A percentile compares a stretch with the other conserved stretches of the same genome.
These are phyloP conservation scores for Molorchus minor DNA, from an alignment of 2,888 invertebrate species.

Conservation along the genomic window DNA sequence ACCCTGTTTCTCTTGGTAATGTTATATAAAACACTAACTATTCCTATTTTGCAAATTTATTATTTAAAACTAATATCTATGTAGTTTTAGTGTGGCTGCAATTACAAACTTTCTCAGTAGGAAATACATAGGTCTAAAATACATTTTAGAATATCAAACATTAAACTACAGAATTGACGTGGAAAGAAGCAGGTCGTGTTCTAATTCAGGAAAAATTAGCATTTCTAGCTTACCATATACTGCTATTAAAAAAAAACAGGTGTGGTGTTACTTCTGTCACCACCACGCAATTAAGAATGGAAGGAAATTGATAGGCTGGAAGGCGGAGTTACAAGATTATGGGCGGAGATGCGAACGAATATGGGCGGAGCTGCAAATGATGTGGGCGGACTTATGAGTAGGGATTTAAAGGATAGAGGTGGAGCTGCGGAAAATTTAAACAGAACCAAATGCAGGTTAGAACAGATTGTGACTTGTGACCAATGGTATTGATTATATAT, in stretches of 20 bases:
- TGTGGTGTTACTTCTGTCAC: too few species aligned
- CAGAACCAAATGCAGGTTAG: too few species aligned
- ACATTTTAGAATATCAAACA: background rate
- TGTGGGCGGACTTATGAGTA: too few species aligned
- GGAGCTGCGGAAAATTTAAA: too few species aligned
- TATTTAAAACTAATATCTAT: conserved; percentile 20
- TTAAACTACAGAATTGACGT: background rate
- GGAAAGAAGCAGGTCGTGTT: background rate
- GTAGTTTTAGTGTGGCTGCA: conserved; percentile 7
- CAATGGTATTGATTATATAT: too few species aligned
- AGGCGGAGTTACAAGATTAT: too few species aligned
- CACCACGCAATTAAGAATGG: too few species aligned
- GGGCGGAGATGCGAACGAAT: too few species aligned
- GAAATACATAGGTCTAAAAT: background rate
- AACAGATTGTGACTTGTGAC: too few species aligned
- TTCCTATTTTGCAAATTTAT: conserved; percentile 16
- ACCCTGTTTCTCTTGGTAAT: conserved; percentile 23
- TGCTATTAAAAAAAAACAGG: conserved; percentile 4
- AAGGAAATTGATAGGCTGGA: too few species aligned
- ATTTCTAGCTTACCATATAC: background rate
- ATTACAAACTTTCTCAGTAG: background rate
- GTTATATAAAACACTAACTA: conserved; percentile 21
- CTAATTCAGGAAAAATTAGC: background rate
- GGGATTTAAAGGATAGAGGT: too few species aligned
- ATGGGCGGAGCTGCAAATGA: too few species aligned